Base-by-base conservation (phyloP, 2,797 vertebrate genomes). In the Petrocephalus sullivani region DNA sequence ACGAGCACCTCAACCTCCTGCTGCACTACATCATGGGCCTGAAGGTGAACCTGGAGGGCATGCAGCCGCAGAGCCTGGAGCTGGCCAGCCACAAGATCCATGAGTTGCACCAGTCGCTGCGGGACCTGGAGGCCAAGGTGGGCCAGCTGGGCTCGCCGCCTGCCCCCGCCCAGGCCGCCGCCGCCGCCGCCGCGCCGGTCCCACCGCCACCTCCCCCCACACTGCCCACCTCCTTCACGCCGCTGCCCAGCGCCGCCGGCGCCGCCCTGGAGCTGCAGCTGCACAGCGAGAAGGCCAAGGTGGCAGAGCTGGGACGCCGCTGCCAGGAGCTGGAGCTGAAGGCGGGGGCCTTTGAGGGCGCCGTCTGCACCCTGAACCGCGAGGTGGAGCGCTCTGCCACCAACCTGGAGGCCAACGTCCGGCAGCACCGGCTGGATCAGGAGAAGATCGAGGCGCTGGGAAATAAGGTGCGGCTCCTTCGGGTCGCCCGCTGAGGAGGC, bases 291-390 rank as follows among this genome's bases (percentile, higher is more conserved):
- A 96, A 96, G 92, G 92, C 94, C 87, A 96, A 94, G 89, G 93
- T 96, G 3, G 90, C 92, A 0, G 97, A 97, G 90, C 94, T 99
- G 75, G 92, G 95, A 88, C 96, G 94, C 3, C 95, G 96, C 28
- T 97, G 96, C 75, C 96, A 97, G 89, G 95, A 95, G 23, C 94
- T 99, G 51, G 97, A 99, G 93, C 95, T 96, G 89, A 98, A 98
- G 93, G 96, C 97, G 0, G 93, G 94, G 90, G 98, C 98, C 1
- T 98, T 99, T 0, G 98, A 99, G 94, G 98, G 98, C 94, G 99
- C 99, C 0, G 97, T 99, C 19, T 99, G 98, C 0, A 97, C 99
- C 88, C 96, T 99, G 56, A 99, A 99, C 93, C 96, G 97, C 1
- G 98, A 99, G 93, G 95, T 96, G 94, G 98, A 99, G 92, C 93